A percentile compares a stretch with the other conserved stretches of the same genome.
Evolutionary conservation across 92 coral and sea anemone genomes (phyloP).

Genomic region (Epizoanthus scotinus): DNA sequence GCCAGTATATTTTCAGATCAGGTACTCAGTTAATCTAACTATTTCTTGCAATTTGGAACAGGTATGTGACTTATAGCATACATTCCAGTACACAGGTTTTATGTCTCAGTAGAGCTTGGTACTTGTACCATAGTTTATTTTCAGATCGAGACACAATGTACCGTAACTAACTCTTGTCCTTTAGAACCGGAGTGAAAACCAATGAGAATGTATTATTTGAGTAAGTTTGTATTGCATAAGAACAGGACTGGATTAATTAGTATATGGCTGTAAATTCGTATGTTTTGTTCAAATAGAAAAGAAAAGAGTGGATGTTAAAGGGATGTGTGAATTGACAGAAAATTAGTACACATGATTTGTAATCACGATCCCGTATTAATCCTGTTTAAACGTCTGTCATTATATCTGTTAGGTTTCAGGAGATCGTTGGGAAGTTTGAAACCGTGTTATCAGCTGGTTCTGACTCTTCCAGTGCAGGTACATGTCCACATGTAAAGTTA

Average conservation of each 20-base stretch:
- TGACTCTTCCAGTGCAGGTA: slow-evolving; percentile 48
- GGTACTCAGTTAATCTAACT: slow-evolving; percentile 49
- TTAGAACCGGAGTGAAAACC: too few relatives aligned
- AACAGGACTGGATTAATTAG: too few relatives aligned
- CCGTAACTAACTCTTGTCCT: too few relatives aligned
- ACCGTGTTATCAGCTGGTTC: slow-evolving; percentile 62
- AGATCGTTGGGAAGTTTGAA: slow-evolving; percentile 90
- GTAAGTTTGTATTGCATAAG: too few relatives aligned
- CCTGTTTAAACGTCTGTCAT: neutral
- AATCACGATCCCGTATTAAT: neutral
- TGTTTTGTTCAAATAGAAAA: too few relatives aligned
- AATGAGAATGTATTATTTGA: too few relatives aligned
- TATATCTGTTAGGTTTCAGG: slow-evolving; percentile 74
- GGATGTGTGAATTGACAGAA: too few relatives aligned
- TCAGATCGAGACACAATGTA: too few relatives aligned
- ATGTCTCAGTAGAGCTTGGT: slow-evolving; percentile 94
- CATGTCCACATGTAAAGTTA: neutral
- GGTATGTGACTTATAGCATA: neutral
- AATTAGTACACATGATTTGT: neutral
- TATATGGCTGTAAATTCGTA: too few relatives aligned
- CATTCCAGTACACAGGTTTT: slow-evolving; percentile 85
- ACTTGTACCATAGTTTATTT: neutral
- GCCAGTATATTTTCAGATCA: slow-evolving; percentile 98
- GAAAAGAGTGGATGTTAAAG: too few relatives aligned
- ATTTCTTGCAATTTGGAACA: too few relatives aligned